Base-by-base conservation (phyloP, 1,140 invertebrate species). In the Procambarus clarkii region DNA sequence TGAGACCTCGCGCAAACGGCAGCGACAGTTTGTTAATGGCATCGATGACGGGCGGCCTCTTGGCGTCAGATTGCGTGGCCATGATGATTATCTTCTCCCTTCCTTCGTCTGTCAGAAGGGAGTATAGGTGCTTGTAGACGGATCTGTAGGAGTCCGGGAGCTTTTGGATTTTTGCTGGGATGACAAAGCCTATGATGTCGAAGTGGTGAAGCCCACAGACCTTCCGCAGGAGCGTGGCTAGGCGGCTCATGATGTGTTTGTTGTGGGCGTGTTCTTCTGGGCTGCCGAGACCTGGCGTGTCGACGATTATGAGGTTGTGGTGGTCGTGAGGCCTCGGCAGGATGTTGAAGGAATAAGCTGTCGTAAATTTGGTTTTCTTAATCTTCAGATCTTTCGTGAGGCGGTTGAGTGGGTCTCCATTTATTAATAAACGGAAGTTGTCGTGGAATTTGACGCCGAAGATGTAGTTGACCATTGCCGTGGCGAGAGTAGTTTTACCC, bases 401-500 rank as follows among this genome's bases (percentile, higher is more conserved):
- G n/a, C 86, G 34, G 15, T 71, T 44, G 8, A 88, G 58, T 9
- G 79, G 77, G 60, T 88, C 86, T n/a, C 77, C 86, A 24, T 81
- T 45, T 13, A 82, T 44, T 45, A 88, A 21, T 48, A 88, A 81
- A 71, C 86, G 86, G 58, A 88, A 88, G 13, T 71, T 88, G 86
- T 88, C 86, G 2, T 88, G 54, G 45, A 48, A 81, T 34, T 88
- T 88, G 60, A 88, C 60, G 18, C 44, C 78, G n/a, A 88, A 80
- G 18, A 88, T 69, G 45, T 88, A 78, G 86, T 88, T 88, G 11
- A 81, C 60, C 18, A 88, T 34, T 5, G 86, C 78, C 21, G 86
- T 81, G 34, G 69, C 34, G 15, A 88, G 60, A 4, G 86, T 88
- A 0, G 86, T 88, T 78, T 88, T 88, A n/a, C 86, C 86, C 48